Evolutionary conservation across 2,888 invertebrate species (phyloP), one percentile per base, ranked within the genome.

Genomic region (Microctonus aethiopoides): DNA sequence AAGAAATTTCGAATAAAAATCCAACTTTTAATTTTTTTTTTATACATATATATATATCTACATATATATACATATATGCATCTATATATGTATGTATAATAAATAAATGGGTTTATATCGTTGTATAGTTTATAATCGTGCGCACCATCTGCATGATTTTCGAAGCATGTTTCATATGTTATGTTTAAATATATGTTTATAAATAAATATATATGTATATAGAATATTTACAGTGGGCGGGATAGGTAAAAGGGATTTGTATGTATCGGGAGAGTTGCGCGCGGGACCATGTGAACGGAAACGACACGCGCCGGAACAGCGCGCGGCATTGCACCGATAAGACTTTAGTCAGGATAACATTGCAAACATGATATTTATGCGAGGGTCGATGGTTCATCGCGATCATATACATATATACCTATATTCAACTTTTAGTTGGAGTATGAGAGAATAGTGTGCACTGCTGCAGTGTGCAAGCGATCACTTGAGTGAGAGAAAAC

Each of bases 261-360:
- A 6, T 36, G n/a, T 36, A 20, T 56, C 32, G 26, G 24, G 11
- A 22, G 26, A 56, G 34, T 34, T 11, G 11, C 32, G 39, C 13
- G 34, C 16, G 34, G 59, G 67, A 52, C 64, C 67, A 72, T 75
- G 70, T 70, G 71, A 71, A 72, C 67, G 74, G 72, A 74, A 73
- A 75, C 60, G 73, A 74, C 75, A 73, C 74, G 70, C 71, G 71
- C 69, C 72, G 73, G 62, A 72, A 72, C 70, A 72, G 54, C 67
- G 66, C 68, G 36, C 46, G 9, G 46, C 16, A 46, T 60, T n/a
- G n/a, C 39, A 13, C 26, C 62, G 56, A 70, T 54, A 71, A 63
- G 56, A 60, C 29, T 32, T 67, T 68, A 46, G 46, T 65, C 59
- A 71, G 64, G 69, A 64, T 67, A 72, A 56, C 64, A 68, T 61